phyloP scores from a whole-genome alignment of 2,888 invertebrate genomes.

The Matsumyia berberina region DNA sequence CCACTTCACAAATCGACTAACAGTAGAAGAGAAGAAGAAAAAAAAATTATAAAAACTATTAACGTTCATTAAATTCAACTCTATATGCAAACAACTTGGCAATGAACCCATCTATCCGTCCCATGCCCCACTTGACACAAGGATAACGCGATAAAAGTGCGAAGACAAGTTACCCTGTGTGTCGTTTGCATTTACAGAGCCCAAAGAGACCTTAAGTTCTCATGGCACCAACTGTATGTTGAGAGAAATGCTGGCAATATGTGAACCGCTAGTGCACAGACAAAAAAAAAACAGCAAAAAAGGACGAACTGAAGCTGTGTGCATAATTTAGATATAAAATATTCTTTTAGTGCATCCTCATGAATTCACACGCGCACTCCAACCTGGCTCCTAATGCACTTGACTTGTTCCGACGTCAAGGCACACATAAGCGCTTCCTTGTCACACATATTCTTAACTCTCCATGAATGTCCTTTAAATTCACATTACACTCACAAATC shows the following conservation, averaged over 20 bases:
- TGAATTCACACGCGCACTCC: conserved; percentile 61
- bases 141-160: conserved; percentile 67
- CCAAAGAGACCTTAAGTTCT: conserved; percentile 51
- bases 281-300: conserved; percentile 37
- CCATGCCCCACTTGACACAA: conserved; percentile 56
- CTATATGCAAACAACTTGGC: conserved; percentile 74
- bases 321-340: conserved; percentile 75
- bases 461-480: conserved; percentile 69
- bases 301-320: conserved; percentile 31
- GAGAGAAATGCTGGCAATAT: conserved; percentile 13
- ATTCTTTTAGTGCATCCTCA: conserved; percentile 73
- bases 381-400: conserved; percentile 57
- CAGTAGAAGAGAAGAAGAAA: conserved; percentile 18
- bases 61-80: conserved; percentile 72
- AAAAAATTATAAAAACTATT: conserved; percentile 45
- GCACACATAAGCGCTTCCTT: conserved; percentile 57
- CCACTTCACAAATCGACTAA: conserved; percentile 42
- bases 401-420: conserved; percentile 45
- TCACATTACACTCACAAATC: conserved; percentile 75
- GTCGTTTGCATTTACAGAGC: conserved; percentile 36
- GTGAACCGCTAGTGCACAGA: conserved; percentile 39
- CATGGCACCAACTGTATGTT: neutral
- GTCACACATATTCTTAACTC: conserved; percentile 65
- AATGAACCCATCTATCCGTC: conserved; percentile 67
- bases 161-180: conserved; percentile 58